Conservation (phyloP, 2,888 invertebrate species). For the Oeneis ivallda region DNA sequence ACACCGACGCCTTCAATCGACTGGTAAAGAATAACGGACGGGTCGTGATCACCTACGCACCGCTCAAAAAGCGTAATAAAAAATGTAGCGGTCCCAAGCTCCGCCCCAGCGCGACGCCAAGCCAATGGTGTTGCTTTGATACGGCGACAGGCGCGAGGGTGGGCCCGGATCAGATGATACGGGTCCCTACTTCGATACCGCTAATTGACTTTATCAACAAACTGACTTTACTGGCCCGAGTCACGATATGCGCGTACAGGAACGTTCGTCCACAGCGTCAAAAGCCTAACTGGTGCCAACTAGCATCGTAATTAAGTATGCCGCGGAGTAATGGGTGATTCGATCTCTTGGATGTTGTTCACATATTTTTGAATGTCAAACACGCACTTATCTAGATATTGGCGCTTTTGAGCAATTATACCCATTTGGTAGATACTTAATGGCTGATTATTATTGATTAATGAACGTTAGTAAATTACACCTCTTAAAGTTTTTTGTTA, state of each 20-base stretch:
- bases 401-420: slow-evolving; percentile 18
- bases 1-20: slow-evolving; percentile 79
- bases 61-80: slow-evolving; percentile 68
- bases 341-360: slow-evolving; percentile 47
- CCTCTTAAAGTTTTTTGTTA: background rate
- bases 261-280: slow-evolving; percentile 69
- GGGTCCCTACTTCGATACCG: slow-evolving; percentile 78
- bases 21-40: slow-evolving; percentile 74
- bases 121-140: slow-evolving; percentile 66
- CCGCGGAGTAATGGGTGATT: slow-evolving; percentile 69
- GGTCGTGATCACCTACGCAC: slow-evolving; percentile 71
- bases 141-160: slow-evolving; percentile 64
- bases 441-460: slow-evolving; percentile 22
- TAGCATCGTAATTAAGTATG: slow-evolving; percentile 73
- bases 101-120: slow-evolving; percentile 69
- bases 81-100: slow-evolving; percentile 68
- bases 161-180: slow-evolving; percentile 76
- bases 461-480: slow-evolving; percentile 21
- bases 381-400: slow-evolving; percentile 15
- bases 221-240: slow-evolving; percentile 79
- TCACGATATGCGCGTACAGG: slow-evolving; percentile 77
- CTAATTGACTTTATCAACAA: slow-evolving; percentile 83
- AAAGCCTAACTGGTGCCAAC: slow-evolving; percentile 77
- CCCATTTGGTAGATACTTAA: slow-evolving; percentile 14
- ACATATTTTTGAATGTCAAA: slow-evolving; percentile 9